A percentile compares a stretch with the other conserved stretches of the same genome.
Evolutionary conservation across 1,140 invertebrate species (phyloP).

Genomic region (Brachionus angularis): DNA sequence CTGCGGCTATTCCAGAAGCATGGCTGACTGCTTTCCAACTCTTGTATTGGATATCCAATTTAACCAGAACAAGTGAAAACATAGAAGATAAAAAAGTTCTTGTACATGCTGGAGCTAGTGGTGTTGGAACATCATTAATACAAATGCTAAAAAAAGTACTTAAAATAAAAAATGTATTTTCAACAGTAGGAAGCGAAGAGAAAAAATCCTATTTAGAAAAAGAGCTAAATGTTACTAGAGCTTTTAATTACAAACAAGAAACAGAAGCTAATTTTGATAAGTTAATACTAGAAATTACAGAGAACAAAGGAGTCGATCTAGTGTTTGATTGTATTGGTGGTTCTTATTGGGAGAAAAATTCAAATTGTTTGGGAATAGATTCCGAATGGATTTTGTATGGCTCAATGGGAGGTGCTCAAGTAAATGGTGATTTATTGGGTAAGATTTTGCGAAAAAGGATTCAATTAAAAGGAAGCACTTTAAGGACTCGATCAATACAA

Average conservation of each 20-base stretch:
- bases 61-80: slow-evolving; percentile 45
- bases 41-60: slow-evolving; percentile 51
- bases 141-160: slow-evolving; percentile 51
- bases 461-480: slow-evolving; percentile 50
- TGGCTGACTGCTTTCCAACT: slow-evolving; percentile 58
- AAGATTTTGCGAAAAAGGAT: slow-evolving; percentile 52
- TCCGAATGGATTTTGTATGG: slow-evolving; percentile 57
- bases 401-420: slow-evolving; percentile 50
- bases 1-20: slow-evolving; percentile 57
- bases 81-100: slow-evolving; percentile 50
- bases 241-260: slow-evolving; percentile 55
- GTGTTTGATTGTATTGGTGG: slow-evolving; percentile 57
- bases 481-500: slow-evolving; percentile 49
- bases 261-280: slow-evolving; percentile 49
- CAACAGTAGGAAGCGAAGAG: slow-evolving; percentile 53
- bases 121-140: slow-evolving; percentile 55
- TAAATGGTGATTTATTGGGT: slow-evolving; percentile 50
- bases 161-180: slow-evolving; percentile 46
- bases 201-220: slow-evolving; percentile 50
- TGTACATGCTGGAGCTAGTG: slow-evolving; percentile 57
- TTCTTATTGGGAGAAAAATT: slow-evolving; percentile 53
- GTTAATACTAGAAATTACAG: slow-evolving; percentile 48
- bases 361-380: slow-evolving; percentile 50
- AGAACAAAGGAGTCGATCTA: slow-evolving; percentile 53
- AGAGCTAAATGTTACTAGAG: slow-evolving; percentile 49